Conservation (phyloP, 2,113 vertebrate genomes). For the Bubo blakistoni region DNA sequence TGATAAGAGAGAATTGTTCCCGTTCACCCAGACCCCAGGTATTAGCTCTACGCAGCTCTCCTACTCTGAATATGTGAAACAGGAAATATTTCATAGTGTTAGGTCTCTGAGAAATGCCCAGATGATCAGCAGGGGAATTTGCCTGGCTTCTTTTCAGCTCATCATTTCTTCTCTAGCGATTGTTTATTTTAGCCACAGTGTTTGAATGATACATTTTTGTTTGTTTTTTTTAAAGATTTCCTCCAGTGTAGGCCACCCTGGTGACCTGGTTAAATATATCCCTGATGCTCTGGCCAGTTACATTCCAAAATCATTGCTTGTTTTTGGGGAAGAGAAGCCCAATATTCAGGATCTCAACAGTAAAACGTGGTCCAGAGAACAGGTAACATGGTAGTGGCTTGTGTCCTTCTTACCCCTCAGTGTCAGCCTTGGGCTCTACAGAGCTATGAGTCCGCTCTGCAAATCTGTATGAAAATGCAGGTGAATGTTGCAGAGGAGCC, state of each 20-base stretch:
- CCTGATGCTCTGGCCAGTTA: slow-evolving; percentile 32
- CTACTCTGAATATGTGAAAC: background rate
- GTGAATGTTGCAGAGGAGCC: background rate
- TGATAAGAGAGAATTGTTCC: background rate
- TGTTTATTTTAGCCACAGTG: background rate
- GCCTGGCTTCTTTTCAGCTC: background rate
- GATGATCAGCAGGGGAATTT: background rate
- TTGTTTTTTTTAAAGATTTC: background rate
- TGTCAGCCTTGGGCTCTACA: background rate
- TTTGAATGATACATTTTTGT: background rate
- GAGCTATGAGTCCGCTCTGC: fast-evolving
- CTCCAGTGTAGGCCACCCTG: background rate
- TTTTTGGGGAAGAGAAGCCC: slow-evolving; percentile 28
- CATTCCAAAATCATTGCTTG: slow-evolving; percentile 38
- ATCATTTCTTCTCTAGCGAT: background rate
- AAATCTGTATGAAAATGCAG: background rate
- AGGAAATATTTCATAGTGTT: background rate
- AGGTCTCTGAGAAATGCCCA: background rate
- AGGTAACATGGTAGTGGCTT: background rate
- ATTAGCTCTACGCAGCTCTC: background rate
- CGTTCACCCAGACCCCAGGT: background rate
- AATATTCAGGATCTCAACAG: slow-evolving; percentile 48
- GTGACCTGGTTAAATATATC: slow-evolving; percentile 23
- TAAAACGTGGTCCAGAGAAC: slow-evolving; percentile 31
- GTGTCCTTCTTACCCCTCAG: background rate